Conservation (phyloP, 2,113 vertebrate genomes). For the Petrocephalus microphthalmus region DNA sequence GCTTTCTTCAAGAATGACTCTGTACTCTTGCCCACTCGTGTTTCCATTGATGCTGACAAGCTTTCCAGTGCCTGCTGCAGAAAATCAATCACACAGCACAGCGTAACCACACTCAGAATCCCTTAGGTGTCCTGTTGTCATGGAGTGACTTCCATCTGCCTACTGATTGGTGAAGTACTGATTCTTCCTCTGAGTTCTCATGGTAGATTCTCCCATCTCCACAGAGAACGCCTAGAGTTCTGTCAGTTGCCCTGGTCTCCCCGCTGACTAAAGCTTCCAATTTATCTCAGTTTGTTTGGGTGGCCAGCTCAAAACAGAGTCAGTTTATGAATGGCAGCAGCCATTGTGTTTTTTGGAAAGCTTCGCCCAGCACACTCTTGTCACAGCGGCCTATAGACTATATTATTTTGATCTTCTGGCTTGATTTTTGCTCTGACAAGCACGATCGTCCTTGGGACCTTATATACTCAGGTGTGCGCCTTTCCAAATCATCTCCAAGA, state of each 20-base stretch:
- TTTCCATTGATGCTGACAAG: background rate
- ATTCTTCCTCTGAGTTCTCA: background rate
- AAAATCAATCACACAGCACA: background rate
- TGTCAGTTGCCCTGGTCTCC: background rate
- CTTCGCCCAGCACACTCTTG: background rate
- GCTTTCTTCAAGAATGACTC: background rate
- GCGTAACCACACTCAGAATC: background rate
- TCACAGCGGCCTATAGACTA: background rate
- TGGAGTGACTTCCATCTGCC: background rate
- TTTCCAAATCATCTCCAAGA: background rate
- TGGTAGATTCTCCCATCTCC: background rate
- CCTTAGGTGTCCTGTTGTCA: background rate
- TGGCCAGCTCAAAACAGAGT: background rate
- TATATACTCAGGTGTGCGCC: background rate
- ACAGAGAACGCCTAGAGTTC: background rate
- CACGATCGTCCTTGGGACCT: too few relatives aligned
- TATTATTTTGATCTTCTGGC: background rate
- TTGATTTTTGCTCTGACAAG: too few relatives aligned
- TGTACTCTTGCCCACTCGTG: background rate
- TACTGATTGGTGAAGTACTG: background rate
- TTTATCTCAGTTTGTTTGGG: background rate
- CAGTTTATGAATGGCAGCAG: background rate
- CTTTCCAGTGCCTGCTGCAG: background rate
- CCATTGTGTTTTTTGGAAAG: background rate
- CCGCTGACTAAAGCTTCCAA: background rate